Base-by-base conservation (phyloP, 1,140 invertebrate species). In the Diuraphis noxia region DNA sequence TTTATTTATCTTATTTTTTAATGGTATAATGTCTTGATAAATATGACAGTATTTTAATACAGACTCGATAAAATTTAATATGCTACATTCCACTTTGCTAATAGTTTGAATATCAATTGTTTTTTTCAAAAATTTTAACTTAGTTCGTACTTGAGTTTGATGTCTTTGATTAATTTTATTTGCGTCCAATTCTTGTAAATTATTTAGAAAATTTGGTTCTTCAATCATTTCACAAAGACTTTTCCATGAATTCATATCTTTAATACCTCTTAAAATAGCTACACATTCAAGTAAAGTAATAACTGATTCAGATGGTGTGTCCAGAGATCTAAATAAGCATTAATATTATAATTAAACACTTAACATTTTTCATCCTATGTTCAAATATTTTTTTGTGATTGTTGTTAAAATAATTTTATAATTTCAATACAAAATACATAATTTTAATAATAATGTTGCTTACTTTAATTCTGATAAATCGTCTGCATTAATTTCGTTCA, bases 221-320 rank as follows among this genome's bases (percentile, higher is more conserved):
- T 96, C 95, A 97, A 98, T 98, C 96, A 98, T 97, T 23, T 95
- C 97, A 93, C 98, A 97, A 0, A 97, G 97, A 23, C 96, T 96
- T 94, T 98, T 98, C 98, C 98, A 98, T 56, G 95, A 96, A 36
- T 40, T 91, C 1, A 98, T 96, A 86, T 98, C 98, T 92, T 97
- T 97, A 25, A 96, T 94, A 2, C 97, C 97, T 92, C 96, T 95
- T 34, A 98, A 95, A 88, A 98, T 97, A 0, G 96, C 96, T 38
- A 98, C 96, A 93, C 97, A 98, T 93, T 98, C 97, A 93, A 97
- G 97, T 1, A 98, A 96, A 49, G 52, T 87, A 41, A 85, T 97
- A n/a, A 98, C 97, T 63, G 97, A 95, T 92, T 97, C 96, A 0
- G 97, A 97, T 0, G 98, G 97, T 30, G 97, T 98, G 43, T 97